Base-by-base conservation (phyloP, 2,113 vertebrate species). In the Saccopteryx leptura region DNA sequence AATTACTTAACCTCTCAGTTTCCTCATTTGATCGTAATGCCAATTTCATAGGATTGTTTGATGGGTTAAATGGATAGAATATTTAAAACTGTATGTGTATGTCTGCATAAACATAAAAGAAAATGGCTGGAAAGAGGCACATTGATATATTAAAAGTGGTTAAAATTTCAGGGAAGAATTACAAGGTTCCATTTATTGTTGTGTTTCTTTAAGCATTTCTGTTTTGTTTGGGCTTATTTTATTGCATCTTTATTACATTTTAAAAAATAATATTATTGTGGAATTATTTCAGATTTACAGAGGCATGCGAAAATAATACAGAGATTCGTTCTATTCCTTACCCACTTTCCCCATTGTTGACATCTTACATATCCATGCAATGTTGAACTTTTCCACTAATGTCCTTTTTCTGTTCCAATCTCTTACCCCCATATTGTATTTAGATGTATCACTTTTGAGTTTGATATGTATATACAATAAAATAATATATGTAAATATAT, bases 91-190 rank as follows among this genome's bases (percentile, higher is more conserved):
- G 6, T 83, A 0, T 80, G 4, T 91, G 12, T 76, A n/a, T 65
- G 9, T 88, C 54, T 88, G 68, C 71, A 82, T 68, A 82, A 89
- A 60, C 26, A 69, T 56, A 54, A 66, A 94, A 72, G 58, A 61
- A 91, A 84, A 88, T 72, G 48, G 24, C 72, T 94, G n/a, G 31
- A 74, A 84, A 90, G 92, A 90, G 80, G 50, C 26, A 68, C 26
- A n/a, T 5, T 58, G 61, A 87, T 28, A 33, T 72, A 26, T 91
- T 84, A 66, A 86, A 71, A 72, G 46, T 72, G 18, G n/a, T 86
- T 92, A n/a, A 60, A 91, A 95, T 76, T 88, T 93, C 91, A 50
- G 28, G n/a, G 11, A 19, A 82, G 90, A 93, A 82, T 88, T 26
- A 58, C 33, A 86, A 92, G 31, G 31, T 56, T 28, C 28, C 18